Evolutionary conservation across 1,140 invertebrate species (phyloP), one percentile per base, ranked within the genome.

Genomic region (Berghia stephanieae): DNA sequence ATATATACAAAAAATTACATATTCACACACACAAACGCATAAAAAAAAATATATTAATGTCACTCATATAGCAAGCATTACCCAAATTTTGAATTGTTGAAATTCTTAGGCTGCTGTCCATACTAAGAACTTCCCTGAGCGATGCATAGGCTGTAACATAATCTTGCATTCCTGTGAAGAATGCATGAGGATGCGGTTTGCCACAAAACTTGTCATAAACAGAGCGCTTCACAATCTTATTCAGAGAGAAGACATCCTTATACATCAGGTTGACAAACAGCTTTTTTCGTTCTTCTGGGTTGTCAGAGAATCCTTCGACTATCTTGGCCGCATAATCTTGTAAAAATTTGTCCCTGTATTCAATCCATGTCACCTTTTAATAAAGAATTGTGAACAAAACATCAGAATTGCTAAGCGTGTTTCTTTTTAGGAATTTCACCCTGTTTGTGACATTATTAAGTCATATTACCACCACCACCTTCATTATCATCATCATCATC

Each of bases 1-100:
- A 52, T 24, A 52, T 24, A 52, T 24, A 52, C 46, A n/a, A n/a
- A n/a, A n/a, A n/a, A n/a, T n/a, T n/a, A n/a, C n/a, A n/a, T n/a
- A n/a, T n/a, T n/a, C n/a, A 52, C 46, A 52, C 24, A 52, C 46
- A 52, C 46, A 52, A 13, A 52, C 46, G n/a, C 46, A 52, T 24
- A 69, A 10, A 69, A 34, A 13, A 49, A 49, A 49, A 49, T 49
- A 49, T 49, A 13, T 49, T 49, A 13, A 13, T 49, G 46, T n/a
- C 46, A 13, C 46, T n/a, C 46, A 49, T n/a, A 13, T 49, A 13
- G 13, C 46, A 13, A 13, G 13, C n/a, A 13, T 80, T 76, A 87
- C 86, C 86, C 27, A 87, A 69, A 75, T 85, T 87, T 72, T 86
- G 84, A 70, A 87, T 83, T 31, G 85, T 86, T 16, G 82, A 81